Evolutionary conservation across 2,797 vertebrate species (phyloP), one percentile per base, ranked within the genome.

Genomic region (Siniperca scherzeri): DNA sequence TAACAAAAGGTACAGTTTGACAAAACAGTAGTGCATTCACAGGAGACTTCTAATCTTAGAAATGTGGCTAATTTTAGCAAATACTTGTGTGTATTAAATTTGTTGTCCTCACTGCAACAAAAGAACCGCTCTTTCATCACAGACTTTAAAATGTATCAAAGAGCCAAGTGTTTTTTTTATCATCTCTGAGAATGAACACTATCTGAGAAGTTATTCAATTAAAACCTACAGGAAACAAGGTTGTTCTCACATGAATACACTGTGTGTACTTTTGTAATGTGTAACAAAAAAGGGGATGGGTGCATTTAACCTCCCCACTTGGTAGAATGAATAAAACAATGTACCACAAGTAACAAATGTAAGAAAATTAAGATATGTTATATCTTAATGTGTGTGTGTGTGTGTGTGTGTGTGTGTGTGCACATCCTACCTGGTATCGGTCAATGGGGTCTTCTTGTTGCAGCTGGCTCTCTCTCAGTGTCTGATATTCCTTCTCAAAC

Each of bases 401-500:
- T 62, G 22, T 33, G 38, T 57, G 52, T 42, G 42, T 53, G 8
- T 42, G 57, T 5, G 60, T 33, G 69, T 16, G 27, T 57, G 40
- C 1, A 0, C 0, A 2, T 16, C 55, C 0, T 74, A 83, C 91
- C 98, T 99, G 99, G 81, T 98, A 99, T 94, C 98, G 96, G 86
- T 99, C 98, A 86, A 99, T 98, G 21, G 99, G 99, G 92, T 99
- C 99, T 56, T 99, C 99, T 91, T 99, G 98, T 46, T 99, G 98
- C 62, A 99, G 95, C 94, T 99, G 98, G 69, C 96, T 98, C 94
- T 99, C 98, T 74, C 97, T 96, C 96, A 97, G 96, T 0, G 97
- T 95, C 90, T 98, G 98, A 92, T 99, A 99, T 70, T 99, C 98
- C 94, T 97, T 98, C 93, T 99, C 99, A 96, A 99, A 99, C 96